Percentiles rank a stretch among this genome's conserved stretches.
Conservation (phyloP, 2,888 invertebrate genomes). For the Meghimatium bilineatum region DNA sequence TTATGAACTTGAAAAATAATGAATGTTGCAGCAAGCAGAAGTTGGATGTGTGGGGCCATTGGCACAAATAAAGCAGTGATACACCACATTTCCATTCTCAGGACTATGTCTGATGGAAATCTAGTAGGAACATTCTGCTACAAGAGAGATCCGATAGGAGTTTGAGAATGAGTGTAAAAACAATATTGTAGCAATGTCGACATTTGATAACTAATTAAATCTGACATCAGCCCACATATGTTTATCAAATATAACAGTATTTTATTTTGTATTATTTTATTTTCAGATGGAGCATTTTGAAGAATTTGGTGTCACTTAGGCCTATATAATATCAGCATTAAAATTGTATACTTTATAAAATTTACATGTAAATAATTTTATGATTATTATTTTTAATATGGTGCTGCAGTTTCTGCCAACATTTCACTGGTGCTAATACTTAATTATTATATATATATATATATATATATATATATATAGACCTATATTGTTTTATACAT, state of each 20-base stretch:
- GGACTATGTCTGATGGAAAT: too few relatives aligned
- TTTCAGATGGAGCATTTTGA: slow-evolving; percentile 8
- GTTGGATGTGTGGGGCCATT: too few relatives aligned
- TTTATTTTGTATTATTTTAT: not conserved
- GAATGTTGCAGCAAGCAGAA: too few relatives aligned
- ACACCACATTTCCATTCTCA: too few relatives aligned
- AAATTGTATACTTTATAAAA: not conserved
- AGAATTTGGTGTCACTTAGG: not conserved
- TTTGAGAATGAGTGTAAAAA: too few relatives aligned
- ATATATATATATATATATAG: not conserved
- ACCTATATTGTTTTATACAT: not conserved
- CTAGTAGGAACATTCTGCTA: too few relatives aligned
- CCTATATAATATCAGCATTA: not conserved
- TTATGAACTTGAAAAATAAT: too few relatives aligned
- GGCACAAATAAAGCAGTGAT: too few relatives aligned
- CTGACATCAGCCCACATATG: not conserved
- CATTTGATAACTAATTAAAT: too few relatives aligned
- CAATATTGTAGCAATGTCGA: too few relatives aligned
- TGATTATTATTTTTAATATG: not conserved
- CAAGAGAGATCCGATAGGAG: too few relatives aligned
- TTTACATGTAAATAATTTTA: slow-evolving; percentile 1
- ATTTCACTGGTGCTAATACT: slow-evolving; percentile 6
- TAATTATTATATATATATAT: not conserved
- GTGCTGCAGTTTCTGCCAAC: not conserved
- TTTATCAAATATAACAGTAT: not conserved